Percentiles rank a stretch among this genome's conserved stretches.
Conservation (phyloP, 2,888 invertebrate species). For the Drosophila anceps region DNA sequence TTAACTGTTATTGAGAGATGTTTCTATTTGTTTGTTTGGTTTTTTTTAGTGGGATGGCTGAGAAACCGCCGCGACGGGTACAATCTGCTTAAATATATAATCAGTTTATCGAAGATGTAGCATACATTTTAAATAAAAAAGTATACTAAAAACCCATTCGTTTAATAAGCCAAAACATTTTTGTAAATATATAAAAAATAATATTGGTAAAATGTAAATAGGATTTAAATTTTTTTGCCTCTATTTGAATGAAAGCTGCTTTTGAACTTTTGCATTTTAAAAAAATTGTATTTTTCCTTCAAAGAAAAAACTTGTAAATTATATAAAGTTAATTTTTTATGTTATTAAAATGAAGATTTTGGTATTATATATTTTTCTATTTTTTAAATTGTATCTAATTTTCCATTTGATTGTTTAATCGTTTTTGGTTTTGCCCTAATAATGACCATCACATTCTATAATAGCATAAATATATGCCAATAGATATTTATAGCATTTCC, state of each 20-base stretch:
- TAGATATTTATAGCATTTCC: neutral
- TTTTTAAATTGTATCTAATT: neutral
- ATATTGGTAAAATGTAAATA: neutral
- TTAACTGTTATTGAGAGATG: slow-evolving; percentile 31
- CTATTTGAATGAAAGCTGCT: too few species aligned
- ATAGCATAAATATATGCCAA: neutral
- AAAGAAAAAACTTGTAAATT: too few species aligned
- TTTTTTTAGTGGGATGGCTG: slow-evolving; percentile 1
- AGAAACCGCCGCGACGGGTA: slow-evolving; percentile 37
- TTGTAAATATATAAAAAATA: neutral
- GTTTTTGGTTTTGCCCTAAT: neutral
- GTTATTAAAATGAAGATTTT: too few species aligned
- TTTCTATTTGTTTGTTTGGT: slow-evolving; percentile 23
- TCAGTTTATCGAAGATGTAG: neutral
- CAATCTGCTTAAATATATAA: neutral
- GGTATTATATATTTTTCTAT: neutral
- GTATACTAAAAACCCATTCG: neutral
- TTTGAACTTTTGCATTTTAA: too few species aligned
- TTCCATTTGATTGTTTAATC: neutral
- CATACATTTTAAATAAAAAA: neutral
- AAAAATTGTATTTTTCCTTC: too few species aligned
- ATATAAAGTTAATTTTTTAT: too few species aligned
- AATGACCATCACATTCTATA: neutral
- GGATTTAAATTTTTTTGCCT: too few species aligned
- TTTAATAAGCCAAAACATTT: too few species aligned